A percentile compares a stretch with the other conserved stretches of the same genome.
Evolutionary conservation across 2,888 invertebrate genomes (phyloP).

Genomic region (Drosophila nr. perissopoda): DNA sequence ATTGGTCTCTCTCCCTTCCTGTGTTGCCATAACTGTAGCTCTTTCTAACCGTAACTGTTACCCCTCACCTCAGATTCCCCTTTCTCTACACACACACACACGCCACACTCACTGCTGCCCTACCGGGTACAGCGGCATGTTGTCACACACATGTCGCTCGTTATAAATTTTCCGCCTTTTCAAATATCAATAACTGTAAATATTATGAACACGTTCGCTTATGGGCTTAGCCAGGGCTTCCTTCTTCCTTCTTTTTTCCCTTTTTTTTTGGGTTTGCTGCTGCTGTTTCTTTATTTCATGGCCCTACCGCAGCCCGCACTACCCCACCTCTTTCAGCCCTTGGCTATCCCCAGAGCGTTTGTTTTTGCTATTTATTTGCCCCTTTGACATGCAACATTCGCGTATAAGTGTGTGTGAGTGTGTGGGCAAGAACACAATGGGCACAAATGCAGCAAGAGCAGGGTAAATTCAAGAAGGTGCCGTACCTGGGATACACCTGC

Average conservation of each 20-base stretch:
- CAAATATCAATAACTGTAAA: conserved; percentile 85
- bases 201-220: conserved; percentile 84
- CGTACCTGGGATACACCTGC: not conserved
- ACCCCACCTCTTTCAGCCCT: conserved; percentile 2
- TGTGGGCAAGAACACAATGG: conserved; percentile 38
- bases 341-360: conserved; percentile 26
- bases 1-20: conserved; percentile 72
- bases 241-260: conserved; percentile 33
- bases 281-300: not conserved
- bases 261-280: not conserved
- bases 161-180: conserved; percentile 84
- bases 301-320: conserved; percentile 3
- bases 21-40: conserved; percentile 10
- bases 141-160: conserved; percentile 81
- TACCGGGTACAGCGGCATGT: conserved; percentile 48
- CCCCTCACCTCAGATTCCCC: not conserved
- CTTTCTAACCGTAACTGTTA: conserved; percentile 1
- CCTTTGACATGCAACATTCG: conserved; percentile 68
- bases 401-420: conserved; percentile 4
- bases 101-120: conserved; percentile 12
- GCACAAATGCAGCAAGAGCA: not conserved
- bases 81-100: not conserved
- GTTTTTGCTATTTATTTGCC: conserved; percentile 55
- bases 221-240: conserved; percentile 69
- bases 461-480: conserved; percentile 3